phyloP scores from a whole-genome alignment of 2,888 invertebrate species.

The Drosophila flavopinicola region DNA sequence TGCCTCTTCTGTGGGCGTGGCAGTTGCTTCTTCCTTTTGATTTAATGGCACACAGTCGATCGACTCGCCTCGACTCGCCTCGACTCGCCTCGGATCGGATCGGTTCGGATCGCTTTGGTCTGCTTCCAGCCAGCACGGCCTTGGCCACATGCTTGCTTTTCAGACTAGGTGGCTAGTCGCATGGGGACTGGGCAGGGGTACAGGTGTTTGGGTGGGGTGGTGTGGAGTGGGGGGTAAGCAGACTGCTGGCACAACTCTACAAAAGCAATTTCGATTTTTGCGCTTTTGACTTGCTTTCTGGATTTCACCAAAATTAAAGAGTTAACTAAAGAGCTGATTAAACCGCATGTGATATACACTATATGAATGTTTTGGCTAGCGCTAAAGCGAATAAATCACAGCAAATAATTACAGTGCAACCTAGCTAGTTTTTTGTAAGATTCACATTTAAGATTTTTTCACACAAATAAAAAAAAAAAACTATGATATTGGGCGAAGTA shows the following conservation, averaged over 20 bases:
- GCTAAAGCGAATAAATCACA: no score
- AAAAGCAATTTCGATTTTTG: conserved; percentile 52
- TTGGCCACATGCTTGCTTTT: conserved; percentile 31
- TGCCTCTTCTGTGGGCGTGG: conserved; percentile 43
- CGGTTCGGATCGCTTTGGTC: conserved; percentile 15
- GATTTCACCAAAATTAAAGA: conserved; percentile 60
- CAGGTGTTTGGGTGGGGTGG: no score
- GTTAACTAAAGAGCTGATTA: background rate
- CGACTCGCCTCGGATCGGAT: conserved; percentile 3
- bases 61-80: no score
- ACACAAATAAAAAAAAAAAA: background rate
- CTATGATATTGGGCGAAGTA: no score
- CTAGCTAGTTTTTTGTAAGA: no score
- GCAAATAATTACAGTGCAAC: no score
- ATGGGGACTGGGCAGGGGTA: fast-evolving
- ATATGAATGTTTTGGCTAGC: background rate
- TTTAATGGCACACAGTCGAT: conserved; percentile 40
- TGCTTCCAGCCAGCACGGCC: conserved; percentile 36
- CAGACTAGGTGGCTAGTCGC: conserved; percentile 2
- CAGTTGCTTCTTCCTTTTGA: conserved; percentile 64
- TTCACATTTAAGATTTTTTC: background rate
- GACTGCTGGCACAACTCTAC: conserved; percentile 24
- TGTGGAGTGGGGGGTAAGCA: background rate
- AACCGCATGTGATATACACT: conserved; percentile 31
- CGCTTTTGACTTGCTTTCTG: conserved; percentile 47